A percentile compares a stretch with the other conserved stretches of the same genome.
These are phyloP conservation scores for Enteromius trimaculatus DNA, from an alignment of 2,797 vertebrate genomes.

Conservation along the genomic window DNA sequence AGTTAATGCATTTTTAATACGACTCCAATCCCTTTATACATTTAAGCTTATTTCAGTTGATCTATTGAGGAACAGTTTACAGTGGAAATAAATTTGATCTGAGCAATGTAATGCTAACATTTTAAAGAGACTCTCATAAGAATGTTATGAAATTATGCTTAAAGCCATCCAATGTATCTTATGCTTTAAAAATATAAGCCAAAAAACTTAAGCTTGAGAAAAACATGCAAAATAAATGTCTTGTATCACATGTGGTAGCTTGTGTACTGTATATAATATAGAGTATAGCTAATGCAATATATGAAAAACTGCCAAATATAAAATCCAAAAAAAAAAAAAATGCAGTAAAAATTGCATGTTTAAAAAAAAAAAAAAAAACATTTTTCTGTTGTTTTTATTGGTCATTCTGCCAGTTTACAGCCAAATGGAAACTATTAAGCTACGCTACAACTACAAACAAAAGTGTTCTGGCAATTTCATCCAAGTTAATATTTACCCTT, in stretches of 20 bases:
- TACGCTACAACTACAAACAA: background rate
- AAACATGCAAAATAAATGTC: background rate
- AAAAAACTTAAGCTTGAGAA: background rate
- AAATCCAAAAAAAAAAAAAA: no score
- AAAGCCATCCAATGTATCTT: background rate
- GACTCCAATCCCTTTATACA: background rate
- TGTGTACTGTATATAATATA: no score
- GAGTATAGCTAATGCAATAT: background rate
- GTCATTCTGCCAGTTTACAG: background rate
- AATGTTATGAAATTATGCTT: background rate
- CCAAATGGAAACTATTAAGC: background rate
- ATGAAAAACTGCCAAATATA: background rate
- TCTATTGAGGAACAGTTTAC: background rate
- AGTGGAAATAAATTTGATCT: background rate
- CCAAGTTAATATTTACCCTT: slow-evolving; percentile 29
- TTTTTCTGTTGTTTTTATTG: background rate
- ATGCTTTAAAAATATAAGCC: background rate
- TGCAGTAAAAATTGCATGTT: background rate
- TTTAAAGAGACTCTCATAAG: background rate
- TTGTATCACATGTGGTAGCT: background rate
- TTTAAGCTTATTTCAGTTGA: slow-evolving; percentile 2
- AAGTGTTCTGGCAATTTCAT: background rate
- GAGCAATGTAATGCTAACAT: background rate
- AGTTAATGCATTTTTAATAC: slow-evolving; percentile 20
- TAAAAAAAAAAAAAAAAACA: no score